Conservation (phyloP, 92 coral and sea anemone species). For the Montipora capitata region DNA sequence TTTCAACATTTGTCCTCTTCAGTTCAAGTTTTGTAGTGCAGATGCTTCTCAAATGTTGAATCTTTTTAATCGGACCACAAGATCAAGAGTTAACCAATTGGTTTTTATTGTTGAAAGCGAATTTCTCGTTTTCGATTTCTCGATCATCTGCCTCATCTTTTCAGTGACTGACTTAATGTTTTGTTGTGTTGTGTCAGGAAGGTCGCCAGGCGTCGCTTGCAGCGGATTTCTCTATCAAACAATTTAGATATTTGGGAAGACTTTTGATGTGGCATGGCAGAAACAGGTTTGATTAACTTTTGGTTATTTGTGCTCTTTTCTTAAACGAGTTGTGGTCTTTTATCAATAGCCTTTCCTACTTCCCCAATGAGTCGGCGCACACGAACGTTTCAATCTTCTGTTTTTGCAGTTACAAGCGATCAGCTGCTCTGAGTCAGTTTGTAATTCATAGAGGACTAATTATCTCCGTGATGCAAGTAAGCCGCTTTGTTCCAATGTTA, state of each 20-base stretch:
- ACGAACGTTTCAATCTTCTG: not conserved
- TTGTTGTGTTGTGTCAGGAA: slow-evolving; percentile 75
- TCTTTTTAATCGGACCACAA: too few species aligned
- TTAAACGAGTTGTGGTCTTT: too few species aligned
- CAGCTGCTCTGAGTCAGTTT: slow-evolving; percentile 97
- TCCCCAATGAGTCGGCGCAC: not conserved
- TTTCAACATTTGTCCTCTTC: too few species aligned
- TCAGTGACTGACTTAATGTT: not conserved
- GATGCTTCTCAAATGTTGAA: too few species aligned
- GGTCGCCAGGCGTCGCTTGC: slow-evolving; percentile 99
- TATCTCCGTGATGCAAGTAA: slow-evolving; percentile 96
- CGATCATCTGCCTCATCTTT: not conserved
- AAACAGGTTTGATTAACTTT: slow-evolving; percentile 80
- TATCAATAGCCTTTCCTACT: too few species aligned
- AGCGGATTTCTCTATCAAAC: slow-evolving; percentile 98
- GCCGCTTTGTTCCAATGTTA: too few species aligned
- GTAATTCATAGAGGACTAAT: slow-evolving; percentile 98
- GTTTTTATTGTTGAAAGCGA: too few species aligned
- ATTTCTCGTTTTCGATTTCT: not conserved
- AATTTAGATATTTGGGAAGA: slow-evolving; percentile 92
- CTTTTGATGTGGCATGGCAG: slow-evolving; percentile 98
- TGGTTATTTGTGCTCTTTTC: too few species aligned
- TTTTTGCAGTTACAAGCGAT: slow-evolving; percentile 88
- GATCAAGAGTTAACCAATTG: too few species aligned
- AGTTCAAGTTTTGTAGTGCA: too few species aligned